Evolutionary conservation across 1,140 invertebrate genomes (phyloP).

Genomic region (Macrocentrus cingulum): DNA sequence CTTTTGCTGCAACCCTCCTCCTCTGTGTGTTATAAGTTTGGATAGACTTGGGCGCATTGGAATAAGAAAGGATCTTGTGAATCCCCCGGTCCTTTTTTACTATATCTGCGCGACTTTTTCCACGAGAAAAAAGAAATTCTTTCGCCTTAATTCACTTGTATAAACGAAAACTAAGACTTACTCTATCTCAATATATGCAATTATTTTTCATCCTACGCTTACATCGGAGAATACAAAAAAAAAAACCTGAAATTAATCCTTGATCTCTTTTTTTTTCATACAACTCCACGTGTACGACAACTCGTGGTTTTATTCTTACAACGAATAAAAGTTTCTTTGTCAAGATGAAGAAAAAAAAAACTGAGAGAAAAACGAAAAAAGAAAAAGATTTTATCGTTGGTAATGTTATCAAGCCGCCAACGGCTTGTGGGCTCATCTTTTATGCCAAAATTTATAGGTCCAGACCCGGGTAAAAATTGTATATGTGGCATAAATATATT

Average conservation of each 20-base stretch:
- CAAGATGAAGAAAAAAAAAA: background rate
- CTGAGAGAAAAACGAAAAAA: conserved; percentile 8
- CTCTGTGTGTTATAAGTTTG: conserved; percentile 1
- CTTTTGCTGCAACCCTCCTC: background rate
- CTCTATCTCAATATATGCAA: no score
- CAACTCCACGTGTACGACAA: no score
- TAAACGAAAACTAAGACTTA: no score
- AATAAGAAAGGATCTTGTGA: conserved; percentile 11
- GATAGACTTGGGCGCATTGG: conserved; percentile 16
- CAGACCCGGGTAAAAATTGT: no score
- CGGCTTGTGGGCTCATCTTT: conserved; percentile 40
- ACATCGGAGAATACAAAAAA: no score
- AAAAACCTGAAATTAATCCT: no score
- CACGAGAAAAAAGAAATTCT: background rate
- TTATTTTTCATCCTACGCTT: no score
- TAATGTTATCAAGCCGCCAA: conserved; percentile 41
- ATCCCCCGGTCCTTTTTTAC: conserved; percentile 12
- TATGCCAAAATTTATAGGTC: conserved; percentile 47
- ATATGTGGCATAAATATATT: no score
- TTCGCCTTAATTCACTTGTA: no score
- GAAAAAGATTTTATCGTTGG: conserved; percentile 41
- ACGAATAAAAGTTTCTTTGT: conserved; percentile 24
- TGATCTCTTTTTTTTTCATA: no score
- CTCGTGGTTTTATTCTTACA: no score
- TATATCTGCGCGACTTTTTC: background rate